Conservation (phyloP, 2,888 invertebrate genomes). For the Rotaria socialis region DNA sequence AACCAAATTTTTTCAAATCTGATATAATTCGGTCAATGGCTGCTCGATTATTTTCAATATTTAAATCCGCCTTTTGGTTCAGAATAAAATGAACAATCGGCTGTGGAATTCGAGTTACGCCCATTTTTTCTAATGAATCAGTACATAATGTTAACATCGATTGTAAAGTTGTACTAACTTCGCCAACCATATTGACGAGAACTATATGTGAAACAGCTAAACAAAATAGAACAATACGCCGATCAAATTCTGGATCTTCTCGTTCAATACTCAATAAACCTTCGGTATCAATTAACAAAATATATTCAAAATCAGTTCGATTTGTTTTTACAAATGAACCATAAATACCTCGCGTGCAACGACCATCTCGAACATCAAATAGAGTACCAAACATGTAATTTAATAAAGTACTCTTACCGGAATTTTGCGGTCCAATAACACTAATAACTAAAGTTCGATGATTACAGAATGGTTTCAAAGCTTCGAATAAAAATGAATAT, state of each 20-base stretch:
- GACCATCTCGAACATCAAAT: background rate
- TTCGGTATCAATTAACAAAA: constrained; percentile 20
- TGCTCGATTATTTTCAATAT: background rate
- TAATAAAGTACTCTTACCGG: constrained; percentile 72
- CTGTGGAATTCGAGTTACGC: background rate
- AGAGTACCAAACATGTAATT: constrained; percentile 12
- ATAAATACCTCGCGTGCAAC: background rate
- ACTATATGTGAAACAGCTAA: constrained; percentile 34
- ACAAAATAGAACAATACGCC: constrained; percentile 5
- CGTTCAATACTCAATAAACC: background rate
- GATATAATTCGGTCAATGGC: background rate
- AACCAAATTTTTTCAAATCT: background rate
- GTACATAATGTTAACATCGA: constrained; percentile 5
- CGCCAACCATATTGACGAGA: background rate
- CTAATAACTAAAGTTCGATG: background rate
- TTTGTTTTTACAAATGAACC: constrained; percentile 16
- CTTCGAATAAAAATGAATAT: too few species aligned
- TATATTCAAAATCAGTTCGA: constrained; percentile 36
- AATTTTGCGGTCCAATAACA: constrained; percentile 87
- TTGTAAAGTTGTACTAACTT: background rate
- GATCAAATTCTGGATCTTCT: constrained; percentile 34
- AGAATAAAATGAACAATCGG: background rate
- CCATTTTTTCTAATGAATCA: constrained; percentile 21
- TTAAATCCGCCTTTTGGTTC: background rate
- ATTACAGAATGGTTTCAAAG: background rate